Evolutionary conservation across 2,888 invertebrate species (phyloP).

Genomic region (Antitype chi): DNA sequence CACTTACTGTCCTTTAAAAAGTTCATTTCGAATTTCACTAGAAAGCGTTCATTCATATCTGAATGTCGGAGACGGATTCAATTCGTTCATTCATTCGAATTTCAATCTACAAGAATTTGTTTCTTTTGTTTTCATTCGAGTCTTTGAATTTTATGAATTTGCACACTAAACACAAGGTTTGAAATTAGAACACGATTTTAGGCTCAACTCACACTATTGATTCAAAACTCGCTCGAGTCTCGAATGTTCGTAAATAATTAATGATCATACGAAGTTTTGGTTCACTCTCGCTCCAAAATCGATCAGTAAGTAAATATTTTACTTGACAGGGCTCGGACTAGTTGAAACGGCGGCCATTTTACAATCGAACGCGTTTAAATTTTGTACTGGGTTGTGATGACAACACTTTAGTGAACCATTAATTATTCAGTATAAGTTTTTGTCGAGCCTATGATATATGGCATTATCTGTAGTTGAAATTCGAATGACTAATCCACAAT

Average conservation of each 20-base stretch:
- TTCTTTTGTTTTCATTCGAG: slow-evolving; percentile 20
- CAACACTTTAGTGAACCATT: slow-evolving; percentile 37
- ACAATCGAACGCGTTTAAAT: slow-evolving; percentile 29
- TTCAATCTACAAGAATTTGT: slow-evolving; percentile 43
- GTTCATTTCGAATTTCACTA: slow-evolving; percentile 61
- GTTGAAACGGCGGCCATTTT: slow-evolving; percentile 47
- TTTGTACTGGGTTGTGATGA: slow-evolving; percentile 38
- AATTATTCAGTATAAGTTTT: slow-evolving; percentile 46
- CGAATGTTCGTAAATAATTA: slow-evolving; percentile 49
- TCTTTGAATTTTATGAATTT: slow-evolving; percentile 26
- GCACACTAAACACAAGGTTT: slow-evolving; percentile 27
- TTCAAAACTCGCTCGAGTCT: slow-evolving; percentile 22
- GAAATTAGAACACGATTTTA: slow-evolving; percentile 36
- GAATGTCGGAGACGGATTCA: slow-evolving; percentile 53
- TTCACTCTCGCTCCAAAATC: slow-evolving; percentile 46
- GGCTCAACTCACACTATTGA: slow-evolving; percentile 38
- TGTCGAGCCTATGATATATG: slow-evolving; percentile 35
- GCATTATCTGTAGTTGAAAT: slow-evolving; percentile 47
- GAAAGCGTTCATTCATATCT: slow-evolving; percentile 56
- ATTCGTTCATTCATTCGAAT: slow-evolving; percentile 47
- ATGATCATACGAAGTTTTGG: slow-evolving; percentile 50
- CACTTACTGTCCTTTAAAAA: slow-evolving; percentile 57
- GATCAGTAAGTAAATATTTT: slow-evolving; percentile 61
- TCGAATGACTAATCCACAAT: slow-evolving; percentile 17
- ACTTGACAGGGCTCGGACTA: slow-evolving; percentile 43